A percentile compares a stretch with the other conserved stretches of the same genome.
phyloP scores from a whole-genome alignment of 2,113 vertebrate species.

The Thamnophis sirtalis region DNA sequence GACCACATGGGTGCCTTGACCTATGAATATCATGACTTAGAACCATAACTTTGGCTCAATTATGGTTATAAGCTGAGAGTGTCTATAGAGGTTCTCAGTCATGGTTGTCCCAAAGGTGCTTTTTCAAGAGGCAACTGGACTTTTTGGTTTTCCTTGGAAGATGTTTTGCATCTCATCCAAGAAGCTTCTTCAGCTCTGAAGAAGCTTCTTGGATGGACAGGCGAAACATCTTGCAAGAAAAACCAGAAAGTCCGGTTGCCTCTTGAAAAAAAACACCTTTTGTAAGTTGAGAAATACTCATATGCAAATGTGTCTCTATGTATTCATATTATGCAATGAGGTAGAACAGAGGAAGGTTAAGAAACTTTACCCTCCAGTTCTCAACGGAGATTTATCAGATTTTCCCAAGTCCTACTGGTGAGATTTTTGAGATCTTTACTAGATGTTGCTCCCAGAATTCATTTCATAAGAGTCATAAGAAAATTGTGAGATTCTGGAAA shows the following conservation, averaged over 20 bases:
- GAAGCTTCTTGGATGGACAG: too few species aligned
- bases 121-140: too few species aligned
- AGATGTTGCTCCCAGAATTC: too few species aligned
- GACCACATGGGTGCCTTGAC: background rate
- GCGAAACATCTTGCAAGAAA: too few species aligned
- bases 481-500: background rate
- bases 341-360: background rate
- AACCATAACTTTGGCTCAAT: background rate
- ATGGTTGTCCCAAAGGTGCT: too few species aligned
- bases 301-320: background rate
- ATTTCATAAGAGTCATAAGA: background rate
- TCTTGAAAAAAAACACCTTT: too few species aligned
- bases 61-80: background rate
- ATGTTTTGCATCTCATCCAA: too few species aligned
- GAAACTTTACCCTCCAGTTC: background rate
- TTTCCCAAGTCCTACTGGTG: background rate
- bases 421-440: background rate
- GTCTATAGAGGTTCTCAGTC: too few species aligned
- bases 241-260: too few species aligned
- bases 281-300: background rate
- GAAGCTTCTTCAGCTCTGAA: too few species aligned
- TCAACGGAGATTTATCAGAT: background rate
- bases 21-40: background rate
- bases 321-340: background rate
- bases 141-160: too few species aligned